Percentiles rank a stretch among this genome's conserved stretches.
Conservation (phyloP, 2,797 vertebrate species). For the Xerus rutilus region DNA sequence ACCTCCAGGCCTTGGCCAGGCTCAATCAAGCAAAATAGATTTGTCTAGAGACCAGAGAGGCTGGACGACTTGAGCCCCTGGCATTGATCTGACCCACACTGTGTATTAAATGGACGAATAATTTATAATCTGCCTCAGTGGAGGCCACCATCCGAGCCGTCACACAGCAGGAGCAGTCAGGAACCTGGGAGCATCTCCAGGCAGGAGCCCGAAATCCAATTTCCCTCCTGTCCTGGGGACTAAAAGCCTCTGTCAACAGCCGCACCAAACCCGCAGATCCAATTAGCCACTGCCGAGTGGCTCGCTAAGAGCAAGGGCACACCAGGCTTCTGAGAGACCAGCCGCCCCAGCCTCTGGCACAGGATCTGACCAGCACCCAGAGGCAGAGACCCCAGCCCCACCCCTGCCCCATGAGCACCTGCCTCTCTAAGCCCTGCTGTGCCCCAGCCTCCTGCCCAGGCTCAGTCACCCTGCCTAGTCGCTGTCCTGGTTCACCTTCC, state of each 20-base stretch:
- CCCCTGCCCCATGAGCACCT: not conserved
- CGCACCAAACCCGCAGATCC: slow-evolving; percentile 62
- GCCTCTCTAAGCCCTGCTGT: accelerated
- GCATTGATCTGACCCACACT: not conserved
- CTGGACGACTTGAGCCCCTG: not conserved
- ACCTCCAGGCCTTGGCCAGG: not conserved
- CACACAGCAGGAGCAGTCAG: not conserved
- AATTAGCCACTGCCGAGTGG: slow-evolving; percentile 73
- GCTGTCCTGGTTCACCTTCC: not conserved
- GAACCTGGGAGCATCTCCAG: slow-evolving; percentile 12
- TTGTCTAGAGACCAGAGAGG: not conserved
- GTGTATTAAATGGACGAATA: not conserved
- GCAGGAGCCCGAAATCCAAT: slow-evolving; percentile 85
- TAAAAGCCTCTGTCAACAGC: slow-evolving; percentile 83
- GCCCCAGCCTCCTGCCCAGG: accelerated
- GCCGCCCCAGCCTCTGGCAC: not conserved
- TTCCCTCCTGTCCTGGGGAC: slow-evolving; percentile 77
- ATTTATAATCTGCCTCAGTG: not conserved
- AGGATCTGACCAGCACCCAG: not conserved
- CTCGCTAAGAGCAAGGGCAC: slow-evolving; percentile 20
- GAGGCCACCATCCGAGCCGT: not conserved
- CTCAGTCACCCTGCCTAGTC: not conserved
- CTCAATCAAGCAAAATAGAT: not conserved
- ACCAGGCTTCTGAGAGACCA: not conserved
- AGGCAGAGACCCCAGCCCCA: not conserved